Evolutionary conservation across 2,888 invertebrate genomes (phyloP), one percentile per base, ranked within the genome.

Genomic region (Diaphora mendica): DNA sequence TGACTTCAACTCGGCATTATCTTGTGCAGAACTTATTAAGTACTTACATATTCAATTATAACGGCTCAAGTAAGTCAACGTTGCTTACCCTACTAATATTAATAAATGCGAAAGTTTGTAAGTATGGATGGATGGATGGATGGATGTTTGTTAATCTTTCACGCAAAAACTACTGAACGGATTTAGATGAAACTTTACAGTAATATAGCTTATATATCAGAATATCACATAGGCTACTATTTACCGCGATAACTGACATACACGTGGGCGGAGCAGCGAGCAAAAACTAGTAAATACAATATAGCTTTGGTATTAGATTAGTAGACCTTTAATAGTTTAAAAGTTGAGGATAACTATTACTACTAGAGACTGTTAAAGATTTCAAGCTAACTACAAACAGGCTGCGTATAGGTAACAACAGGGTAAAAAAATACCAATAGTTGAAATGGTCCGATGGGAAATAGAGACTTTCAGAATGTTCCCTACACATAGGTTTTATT

Each of bases 401-500:
- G 17, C 62, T 62, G 7, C 2, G 15, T 62, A 62, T 30, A 17
- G 26, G 17, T 7, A 30, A 62, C 7, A 17, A 15, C 26, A 59
- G 15, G 5, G 59, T 15, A 30, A 59, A 68, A 44, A 68, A 73
- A 64, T 51, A 65, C 62, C 35, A 23, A 35, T 73, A 76, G 75
- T 74, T 79, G 79, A 81, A 79, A 74, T 79, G 67, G 71, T 72
- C 66, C 82, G 82, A 82, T 81, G 83, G 86, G 79, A 86, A 89
- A 85, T 82, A 84, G 82, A 82, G 87, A 86, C 85, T 84, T 88
- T 89, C 88, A 89, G 88, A 90, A 90, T 90, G 85, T 89, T 83
- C 86, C 87, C 90, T 90, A 89, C 88, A 89, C 88, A 90, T 91
- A 83, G 88, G 86, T 88, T 91, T 92, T 91, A 90, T 90, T 93